Evolutionary conservation across 2,888 invertebrate species (phyloP).

Genomic region (Heteropelma amictum): DNA sequence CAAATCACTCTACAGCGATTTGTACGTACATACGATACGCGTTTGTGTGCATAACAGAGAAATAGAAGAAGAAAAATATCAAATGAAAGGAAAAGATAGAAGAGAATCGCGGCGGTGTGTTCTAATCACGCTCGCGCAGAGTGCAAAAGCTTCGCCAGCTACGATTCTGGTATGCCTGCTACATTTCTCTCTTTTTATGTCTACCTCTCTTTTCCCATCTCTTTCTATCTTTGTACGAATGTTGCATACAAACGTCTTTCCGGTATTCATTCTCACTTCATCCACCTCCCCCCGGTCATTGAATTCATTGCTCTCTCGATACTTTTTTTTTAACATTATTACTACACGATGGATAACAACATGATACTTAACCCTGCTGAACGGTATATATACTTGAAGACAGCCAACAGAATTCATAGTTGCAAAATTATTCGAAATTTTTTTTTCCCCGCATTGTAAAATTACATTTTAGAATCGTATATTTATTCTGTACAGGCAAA

Average conservation of each 20-base stretch:
- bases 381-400: neutral
- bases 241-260: slow-evolving; percentile 21
- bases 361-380: neutral
- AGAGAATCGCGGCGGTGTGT: slow-evolving; percentile 64
- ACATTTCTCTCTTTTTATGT: slow-evolving; percentile 31
- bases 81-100: slow-evolving; percentile 37
- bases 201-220: neutral
- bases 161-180: slow-evolving; percentile 14
- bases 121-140: slow-evolving; percentile 69
- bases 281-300: slow-evolving; percentile 4
- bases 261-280: slow-evolving; percentile 37
- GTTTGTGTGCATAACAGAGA: neutral
- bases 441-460: too few relatives aligned
- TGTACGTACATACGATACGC: neutral
- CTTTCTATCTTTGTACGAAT: slow-evolving; percentile 28
- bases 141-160: slow-evolving; percentile 24
- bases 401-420: neutral
- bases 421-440: neutral
- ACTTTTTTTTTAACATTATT: neutral
- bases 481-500: too few relatives aligned
- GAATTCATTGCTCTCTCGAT: slow-evolving; percentile 28
- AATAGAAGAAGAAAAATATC: slow-evolving; percentile 15
- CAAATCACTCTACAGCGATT: slow-evolving; percentile 69
- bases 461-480: too few relatives aligned
- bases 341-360: neutral